Base-by-base conservation (phyloP, 2,113 vertebrate genomes). In the Rhea pennata region DNA sequence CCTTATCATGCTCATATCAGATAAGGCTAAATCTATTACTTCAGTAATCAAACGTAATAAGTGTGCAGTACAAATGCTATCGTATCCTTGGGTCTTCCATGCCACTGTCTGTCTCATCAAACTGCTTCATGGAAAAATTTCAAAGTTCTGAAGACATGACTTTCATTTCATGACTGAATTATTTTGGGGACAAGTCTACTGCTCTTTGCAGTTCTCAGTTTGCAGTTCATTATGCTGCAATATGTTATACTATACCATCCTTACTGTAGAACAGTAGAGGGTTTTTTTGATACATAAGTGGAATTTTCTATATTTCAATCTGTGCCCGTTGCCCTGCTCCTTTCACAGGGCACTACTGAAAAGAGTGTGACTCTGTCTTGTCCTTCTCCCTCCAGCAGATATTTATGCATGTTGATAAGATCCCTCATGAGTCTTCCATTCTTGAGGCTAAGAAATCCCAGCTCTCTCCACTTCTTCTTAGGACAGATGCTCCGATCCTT, bases 21-120 rank as follows among this genome's bases (percentile, higher is more conserved):
- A 95, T 80, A 94, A 95, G 48, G 24, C 29, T 91, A 96, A 96
- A 90, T 88, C 87, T 51, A 73, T 90, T 96, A 78, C 84, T 93
- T 94, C 65, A 88, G 64, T 82, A 93, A 88, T 92, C 90, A 91
- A 94, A 92, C 88, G 89, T 50, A 36, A 36, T 36, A 36, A 36
- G 36, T 36, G 36, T 36, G 78, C 58, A 81, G 17, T 77, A 77
- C 56, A 90, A 76, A 77, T 96, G 53, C 44, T 95, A 95, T 96
- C 88, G 11, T 53, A 40, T 66, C 77, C 6, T 0, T n/a, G 65
- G 65, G 42, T 81, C 53, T 56, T 42, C 61, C 12, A 0, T 93
- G 80, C 56, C 84, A 76, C 14, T 36, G 21, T 44, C 48, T 73
- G 80, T 95, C 85, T 95, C 46, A 80, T 91, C 58, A 88, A 21